Evolutionary conservation across 2,888 invertebrate genomes (phyloP), one percentile per base, ranked within the genome.

Genomic region (Agonopterix heracliana): DNA sequence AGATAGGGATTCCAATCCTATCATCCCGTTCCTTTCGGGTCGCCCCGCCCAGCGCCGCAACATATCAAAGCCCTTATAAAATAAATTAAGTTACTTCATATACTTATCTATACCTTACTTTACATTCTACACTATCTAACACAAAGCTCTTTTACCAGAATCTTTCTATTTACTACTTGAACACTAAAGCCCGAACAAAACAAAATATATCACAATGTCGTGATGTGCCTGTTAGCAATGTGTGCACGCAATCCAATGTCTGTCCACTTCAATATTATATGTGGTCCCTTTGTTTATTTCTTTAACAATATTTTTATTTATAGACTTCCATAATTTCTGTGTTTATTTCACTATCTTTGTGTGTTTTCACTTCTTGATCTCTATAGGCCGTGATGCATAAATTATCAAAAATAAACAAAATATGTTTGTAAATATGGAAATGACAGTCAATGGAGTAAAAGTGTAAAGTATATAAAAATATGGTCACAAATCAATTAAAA

Each of bases 41-140:
- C 71, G 69, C 87, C 87, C 87, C 86, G 87, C 87, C 87, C 85
- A 81, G 76, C 82, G 87, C 87, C 87, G 77, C 80, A 78, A 79
- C 65, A 74, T 70, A 56, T 70, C 65, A 68, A 72, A 80, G 63
- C 76, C 78, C 77, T 76, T 69, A 65, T 61, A 63, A 63, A 59
- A 58, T 55, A 63, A 69, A 69, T 66, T 64, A 67, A 62, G 68
- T 71, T 44, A 41, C 64, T 65, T 70, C 70, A 61, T 61, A 60
- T 70, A 71, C 66, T 77, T 65, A 71, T 78, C 61, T 77, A 60
- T 74, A 72, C 70, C 71, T 70, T 71, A 74, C 70, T 74, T 72
- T 73, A 83, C 80, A 80, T 70, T 76, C 55, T 71, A 80, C 80
- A 82, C 80, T 78, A 57, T 76, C 58, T 46, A 41, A 51, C 44